A percentile compares a stretch with the other conserved stretches of the same genome.
Conservation (phyloP, 2,888 invertebrate species). For the Netelia fuscicornis region DNA sequence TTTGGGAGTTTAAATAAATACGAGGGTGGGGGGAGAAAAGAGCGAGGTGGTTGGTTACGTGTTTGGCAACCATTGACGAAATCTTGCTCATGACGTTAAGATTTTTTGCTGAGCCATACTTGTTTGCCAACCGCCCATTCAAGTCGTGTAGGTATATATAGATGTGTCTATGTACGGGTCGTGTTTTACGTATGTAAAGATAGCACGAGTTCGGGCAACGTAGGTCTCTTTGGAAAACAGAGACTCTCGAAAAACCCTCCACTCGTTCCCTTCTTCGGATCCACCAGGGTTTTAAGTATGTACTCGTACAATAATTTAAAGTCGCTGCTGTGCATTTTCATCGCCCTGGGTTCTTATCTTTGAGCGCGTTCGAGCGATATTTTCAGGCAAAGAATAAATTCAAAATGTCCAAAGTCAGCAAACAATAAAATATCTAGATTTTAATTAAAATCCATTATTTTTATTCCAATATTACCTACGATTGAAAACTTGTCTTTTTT, state of each 20-base stretch:
- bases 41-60: slow-evolving; percentile 38
- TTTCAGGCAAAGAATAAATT: neutral
- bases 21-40: slow-evolving; percentile 38
- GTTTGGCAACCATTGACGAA: slow-evolving; percentile 72
- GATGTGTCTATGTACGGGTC: no score
- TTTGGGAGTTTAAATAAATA: neutral
- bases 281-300: slow-evolving; percentile 5
- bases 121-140: slow-evolving; percentile 73
- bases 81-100: slow-evolving; percentile 73
- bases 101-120: slow-evolving; percentile 73
- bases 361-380: neutral
- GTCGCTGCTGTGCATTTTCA: slow-evolving; percentile 24
- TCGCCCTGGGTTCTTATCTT: neutral
- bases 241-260: slow-evolving; percentile 37
- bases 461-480: no score
- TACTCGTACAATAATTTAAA: neutral
- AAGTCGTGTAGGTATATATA: slow-evolving; percentile 27
- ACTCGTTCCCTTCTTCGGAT: slow-evolving; percentile 1
- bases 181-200: no score
- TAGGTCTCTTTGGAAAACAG: slow-evolving; percentile 43
- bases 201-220: neutral
- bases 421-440: no score
- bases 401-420: neutral
- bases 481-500: no score
- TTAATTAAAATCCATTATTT: no score